Conservation (phyloP, 2,113 vertebrate species). For the Chitala chitala region DNA sequence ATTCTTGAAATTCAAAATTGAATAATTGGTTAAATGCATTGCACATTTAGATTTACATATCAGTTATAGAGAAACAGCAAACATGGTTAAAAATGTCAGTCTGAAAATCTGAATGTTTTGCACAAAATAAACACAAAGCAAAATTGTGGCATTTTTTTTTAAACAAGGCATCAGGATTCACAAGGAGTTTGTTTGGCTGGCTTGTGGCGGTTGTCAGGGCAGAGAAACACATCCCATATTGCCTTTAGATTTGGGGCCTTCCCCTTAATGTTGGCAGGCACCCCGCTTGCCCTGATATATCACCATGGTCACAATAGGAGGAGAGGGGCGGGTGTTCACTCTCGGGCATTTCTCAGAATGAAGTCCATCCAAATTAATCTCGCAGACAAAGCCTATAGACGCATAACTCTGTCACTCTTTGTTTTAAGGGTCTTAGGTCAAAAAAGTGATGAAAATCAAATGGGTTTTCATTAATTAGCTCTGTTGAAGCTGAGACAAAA, state of each 20-base stretch:
- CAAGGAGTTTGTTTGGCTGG: constrained; percentile 4
- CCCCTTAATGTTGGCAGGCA: constrained; percentile 35
- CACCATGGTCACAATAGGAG: constrained; percentile 38
- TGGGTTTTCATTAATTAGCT: constrained; percentile 28
- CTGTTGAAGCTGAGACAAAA: constrained; percentile 24
- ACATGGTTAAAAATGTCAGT: background rate
- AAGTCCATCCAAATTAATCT: constrained; percentile 49
- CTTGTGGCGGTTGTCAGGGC: constrained; percentile 38
- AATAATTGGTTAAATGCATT: too few species aligned
- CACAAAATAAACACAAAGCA: background rate
- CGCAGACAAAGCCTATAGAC: constrained; percentile 15
- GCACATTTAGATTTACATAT: too few species aligned
- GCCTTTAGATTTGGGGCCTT: constrained; percentile 38
- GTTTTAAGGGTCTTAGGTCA: constrained; percentile 19
- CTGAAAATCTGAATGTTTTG: background rate
- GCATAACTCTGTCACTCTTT: constrained; percentile 34
- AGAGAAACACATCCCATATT: constrained; percentile 24
- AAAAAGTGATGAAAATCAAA: constrained; percentile 38
- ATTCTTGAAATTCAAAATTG: too few species aligned
- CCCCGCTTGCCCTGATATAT: constrained; percentile 44
- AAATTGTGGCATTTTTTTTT: background rate
- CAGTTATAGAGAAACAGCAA: background rate
- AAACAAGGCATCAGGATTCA: background rate
- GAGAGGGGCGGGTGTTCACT: constrained; percentile 24
- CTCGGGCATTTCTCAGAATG: constrained; percentile 35